Percentiles rank a stretch among this genome's conserved stretches.
Evolutionary conservation across 2,888 invertebrate genomes (phyloP).

Genomic region (Pasiphila rectangulata): DNA sequence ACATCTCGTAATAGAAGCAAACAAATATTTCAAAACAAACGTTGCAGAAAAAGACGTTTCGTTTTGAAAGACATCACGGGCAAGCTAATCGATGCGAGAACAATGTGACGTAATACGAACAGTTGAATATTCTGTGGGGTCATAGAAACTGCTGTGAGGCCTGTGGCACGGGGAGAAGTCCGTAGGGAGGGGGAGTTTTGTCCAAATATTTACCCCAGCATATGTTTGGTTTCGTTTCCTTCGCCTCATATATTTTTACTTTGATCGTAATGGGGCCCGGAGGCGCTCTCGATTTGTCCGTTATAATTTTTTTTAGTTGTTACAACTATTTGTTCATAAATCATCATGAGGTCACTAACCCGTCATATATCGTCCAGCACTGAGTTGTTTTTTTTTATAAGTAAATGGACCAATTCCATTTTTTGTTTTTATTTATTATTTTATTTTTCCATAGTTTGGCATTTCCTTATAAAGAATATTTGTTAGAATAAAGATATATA

Average conservation of each 20-base stretch:
- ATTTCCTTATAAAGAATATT: too few relatives aligned
- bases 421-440: too few relatives aligned
- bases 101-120: conserved; percentile 70
- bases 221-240: conserved; percentile 80
- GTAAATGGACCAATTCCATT: too few relatives aligned
- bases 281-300: conserved; percentile 69
- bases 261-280: conserved; percentile 73
- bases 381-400: too few relatives aligned
- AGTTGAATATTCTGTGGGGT: not conserved
- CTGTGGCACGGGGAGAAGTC: conserved; percentile 39
- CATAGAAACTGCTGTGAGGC: not conserved
- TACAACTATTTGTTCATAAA: conserved; percentile 21
- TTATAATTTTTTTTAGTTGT: conserved; percentile 60
- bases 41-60: conserved; percentile 27
- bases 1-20: too few relatives aligned
- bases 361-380: too few relatives aligned
- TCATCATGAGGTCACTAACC: too few relatives aligned
- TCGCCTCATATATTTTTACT: conserved; percentile 79
- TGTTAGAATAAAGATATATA: too few relatives aligned
- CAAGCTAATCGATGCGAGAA: conserved; percentile 74
- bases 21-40: too few relatives aligned
- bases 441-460: too few relatives aligned
- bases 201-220: conserved; percentile 76
- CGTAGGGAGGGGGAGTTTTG: conserved; percentile 37
- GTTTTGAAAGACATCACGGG: conserved; percentile 67